phyloP scores from a whole-genome alignment of 1,140 invertebrate species.

The Tetraneura akinire region DNA sequence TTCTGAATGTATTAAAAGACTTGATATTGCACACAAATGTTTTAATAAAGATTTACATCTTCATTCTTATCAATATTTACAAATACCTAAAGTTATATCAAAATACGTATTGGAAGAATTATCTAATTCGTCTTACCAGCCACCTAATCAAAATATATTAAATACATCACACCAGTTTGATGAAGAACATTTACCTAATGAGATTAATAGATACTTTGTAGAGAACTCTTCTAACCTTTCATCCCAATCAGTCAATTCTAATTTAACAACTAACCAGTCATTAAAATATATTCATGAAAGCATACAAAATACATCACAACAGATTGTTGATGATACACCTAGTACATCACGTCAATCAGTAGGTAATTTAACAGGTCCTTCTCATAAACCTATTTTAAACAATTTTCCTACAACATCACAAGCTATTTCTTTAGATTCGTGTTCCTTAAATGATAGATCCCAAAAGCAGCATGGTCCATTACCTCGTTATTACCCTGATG shows the following conservation, averaged over 20 bases:
- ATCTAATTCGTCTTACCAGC: constrained; percentile 8
- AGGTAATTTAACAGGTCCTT: constrained; percentile 8
- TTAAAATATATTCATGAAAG: constrained; percentile 35
- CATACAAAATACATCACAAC: neutral
- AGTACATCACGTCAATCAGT: constrained; percentile 15
- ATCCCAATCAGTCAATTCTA: neutral
- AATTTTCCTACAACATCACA: constrained; percentile 24
- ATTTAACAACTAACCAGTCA: neutral
- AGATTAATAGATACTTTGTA: constrained; percentile 23
- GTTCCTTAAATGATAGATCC: constrained; percentile 20
- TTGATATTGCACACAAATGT: constrained; percentile 7
- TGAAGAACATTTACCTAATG: constrained; percentile 21
- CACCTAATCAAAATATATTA: neutral
- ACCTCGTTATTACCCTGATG: constrained; percentile 22
- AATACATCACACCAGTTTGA: constrained; percentile 8
- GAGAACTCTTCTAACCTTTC: neutral
- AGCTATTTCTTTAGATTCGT: neutral
- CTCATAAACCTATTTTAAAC: constrained; percentile 22
- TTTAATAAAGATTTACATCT: constrained; percentile 1
- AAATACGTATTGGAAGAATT: constrained; percentile 35
- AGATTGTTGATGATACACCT: neutral
- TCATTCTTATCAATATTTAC: constrained; percentile 41
- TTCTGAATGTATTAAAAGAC: neutral
- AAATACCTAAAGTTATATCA: constrained; percentile 34
- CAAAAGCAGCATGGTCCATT: constrained; percentile 6